These are phyloP conservation scores for Athene cunicularia DNA, from an alignment of 2,113 vertebrate species.

Conservation along the genomic window DNA sequence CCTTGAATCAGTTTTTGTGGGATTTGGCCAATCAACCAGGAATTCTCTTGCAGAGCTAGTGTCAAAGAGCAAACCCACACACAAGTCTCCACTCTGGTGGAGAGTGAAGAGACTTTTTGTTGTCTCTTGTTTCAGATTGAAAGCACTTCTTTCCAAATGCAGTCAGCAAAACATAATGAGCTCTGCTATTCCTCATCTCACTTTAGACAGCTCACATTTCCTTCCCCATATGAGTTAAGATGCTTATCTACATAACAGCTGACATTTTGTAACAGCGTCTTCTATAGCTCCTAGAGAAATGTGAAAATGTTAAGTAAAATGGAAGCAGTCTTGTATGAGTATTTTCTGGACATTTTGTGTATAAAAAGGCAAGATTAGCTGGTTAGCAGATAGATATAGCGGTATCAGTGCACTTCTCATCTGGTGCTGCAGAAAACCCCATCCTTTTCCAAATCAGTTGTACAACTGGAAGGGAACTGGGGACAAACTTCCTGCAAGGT, in stretches of 20 bases:
- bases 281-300: not conserved
- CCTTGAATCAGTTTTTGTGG: not conserved
- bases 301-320: not conserved
- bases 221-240: not conserved
- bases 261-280: not conserved
- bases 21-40: not conserved
- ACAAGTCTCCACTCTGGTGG: not conserved
- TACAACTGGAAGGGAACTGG: not conserved
- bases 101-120: not conserved
- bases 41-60: not conserved
- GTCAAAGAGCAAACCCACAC: not conserved
- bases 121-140: not conserved
- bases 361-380: not conserved
- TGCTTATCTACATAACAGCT: not conserved
- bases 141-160: not conserved
- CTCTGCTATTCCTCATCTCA: not conserved
- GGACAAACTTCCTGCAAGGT: not conserved
- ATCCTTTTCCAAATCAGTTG: not conserved
- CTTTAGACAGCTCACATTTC: not conserved
- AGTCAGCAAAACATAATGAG: not conserved
- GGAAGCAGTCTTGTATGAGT: not conserved
- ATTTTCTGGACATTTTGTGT: not conserved
- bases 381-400: not conserved
- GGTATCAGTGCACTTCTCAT: not conserved
- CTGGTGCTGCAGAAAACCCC: not conserved